phyloP scores from a whole-genome alignment of 1,140 invertebrate genomes.

The Asbolus verrucosus region DNA sequence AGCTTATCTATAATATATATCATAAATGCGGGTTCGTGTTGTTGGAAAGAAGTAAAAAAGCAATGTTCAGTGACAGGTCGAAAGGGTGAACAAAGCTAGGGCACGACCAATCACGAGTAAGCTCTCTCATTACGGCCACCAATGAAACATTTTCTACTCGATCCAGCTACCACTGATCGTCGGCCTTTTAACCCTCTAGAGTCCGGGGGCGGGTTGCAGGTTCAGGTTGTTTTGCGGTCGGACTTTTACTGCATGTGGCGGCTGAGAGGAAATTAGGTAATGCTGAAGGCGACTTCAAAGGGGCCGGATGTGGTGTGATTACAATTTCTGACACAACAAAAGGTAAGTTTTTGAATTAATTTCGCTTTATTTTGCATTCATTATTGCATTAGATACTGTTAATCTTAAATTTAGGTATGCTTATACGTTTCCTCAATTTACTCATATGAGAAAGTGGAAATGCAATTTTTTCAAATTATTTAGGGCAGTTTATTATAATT shows the following conservation, averaged over 20 bases:
- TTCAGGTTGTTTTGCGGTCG: conserved; percentile 34
- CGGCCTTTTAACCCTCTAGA: conserved; percentile 61
- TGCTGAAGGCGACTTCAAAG: conserved; percentile 7
- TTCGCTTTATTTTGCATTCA: too few species aligned
- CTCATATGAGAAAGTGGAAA: too few species aligned
- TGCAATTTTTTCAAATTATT: too few species aligned
- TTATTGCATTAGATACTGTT: too few species aligned
- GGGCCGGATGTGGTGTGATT: conserved; percentile 1
- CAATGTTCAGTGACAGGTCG: conserved; percentile 59
- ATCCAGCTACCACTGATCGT: conserved; percentile 58
- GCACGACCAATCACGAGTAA: conserved; percentile 53
- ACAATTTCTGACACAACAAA: background rate
- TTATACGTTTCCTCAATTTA: too few species aligned
- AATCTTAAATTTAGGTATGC: too few species aligned
- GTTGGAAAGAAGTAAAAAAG: conserved; percentile 49
- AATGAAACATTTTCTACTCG: conserved; percentile 51
- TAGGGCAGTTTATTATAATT: too few species aligned
- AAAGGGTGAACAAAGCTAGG: conserved; percentile 58
- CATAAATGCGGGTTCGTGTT: conserved; percentile 35
- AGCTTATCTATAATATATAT: conserved; percentile 44
- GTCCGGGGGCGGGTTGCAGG: conserved; percentile 51
- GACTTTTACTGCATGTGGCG: conserved; percentile 21
- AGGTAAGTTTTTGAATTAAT: conserved; percentile 5
- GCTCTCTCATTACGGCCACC: conserved; percentile 51
- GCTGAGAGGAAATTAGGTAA: conserved; percentile 5